A percentile compares a stretch with the other conserved stretches of the same genome.
These are phyloP conservation scores for Streblospio benedicti DNA, from an alignment of 1,140 invertebrate species.

Conservation along the genomic window DNA sequence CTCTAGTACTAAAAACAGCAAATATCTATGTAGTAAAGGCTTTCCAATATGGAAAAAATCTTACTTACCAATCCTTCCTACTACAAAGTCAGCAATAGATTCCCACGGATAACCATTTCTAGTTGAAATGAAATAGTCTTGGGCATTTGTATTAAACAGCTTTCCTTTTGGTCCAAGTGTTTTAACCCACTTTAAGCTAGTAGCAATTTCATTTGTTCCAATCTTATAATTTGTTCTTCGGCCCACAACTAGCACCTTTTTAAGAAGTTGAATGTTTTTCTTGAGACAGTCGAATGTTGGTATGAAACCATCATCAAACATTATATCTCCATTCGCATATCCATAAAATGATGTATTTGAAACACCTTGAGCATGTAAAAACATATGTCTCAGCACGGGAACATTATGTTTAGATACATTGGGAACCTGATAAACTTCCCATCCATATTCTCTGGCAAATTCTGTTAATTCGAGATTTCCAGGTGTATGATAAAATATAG, in stretches of 20 bases:
- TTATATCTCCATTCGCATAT: constrained; percentile 11
- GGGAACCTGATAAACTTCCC: neutral
- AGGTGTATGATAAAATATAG: neutral
- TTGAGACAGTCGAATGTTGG: neutral
- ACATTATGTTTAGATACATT: neutral
- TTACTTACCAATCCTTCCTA: constrained; percentile 6
- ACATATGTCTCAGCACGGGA: neutral
- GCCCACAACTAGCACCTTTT: neutral
- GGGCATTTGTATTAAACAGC: constrained; percentile 1
- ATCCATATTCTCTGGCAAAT: neutral
- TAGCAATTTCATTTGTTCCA: too few relatives aligned
- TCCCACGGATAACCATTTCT: constrained; percentile 1
- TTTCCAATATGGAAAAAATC: too few relatives aligned
- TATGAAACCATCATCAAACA: constrained; percentile 5
- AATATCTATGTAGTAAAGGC: too few relatives aligned
- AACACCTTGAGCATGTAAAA: too few relatives aligned
- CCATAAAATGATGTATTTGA: constrained; percentile 2
- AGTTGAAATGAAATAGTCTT: constrained; percentile 10
- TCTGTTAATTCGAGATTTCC: neutral
- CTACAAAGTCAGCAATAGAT: constrained; percentile 2
- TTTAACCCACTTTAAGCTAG: neutral
- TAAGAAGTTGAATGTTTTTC: neutral
- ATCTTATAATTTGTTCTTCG: neutral
- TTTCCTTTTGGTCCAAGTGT: neutral
- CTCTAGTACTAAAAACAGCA: too few relatives aligned